A percentile compares a stretch with the other conserved stretches of the same genome.
Evolutionary conservation across 1,140 invertebrate species (phyloP).

Genomic region (Conus betulinus): DNA sequence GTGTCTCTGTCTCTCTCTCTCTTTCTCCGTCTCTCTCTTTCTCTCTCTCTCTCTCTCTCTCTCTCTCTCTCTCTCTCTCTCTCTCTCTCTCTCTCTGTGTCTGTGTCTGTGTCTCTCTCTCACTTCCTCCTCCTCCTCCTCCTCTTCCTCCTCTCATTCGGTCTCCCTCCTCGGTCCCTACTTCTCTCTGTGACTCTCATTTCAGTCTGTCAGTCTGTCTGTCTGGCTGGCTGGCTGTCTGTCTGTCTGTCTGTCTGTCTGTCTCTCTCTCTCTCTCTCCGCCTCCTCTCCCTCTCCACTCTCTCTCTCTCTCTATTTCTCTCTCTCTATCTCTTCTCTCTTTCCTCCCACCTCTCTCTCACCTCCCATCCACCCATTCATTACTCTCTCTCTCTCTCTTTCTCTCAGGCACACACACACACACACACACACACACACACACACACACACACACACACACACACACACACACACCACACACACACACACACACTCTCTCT

Average conservation of each 20-base stretch:
- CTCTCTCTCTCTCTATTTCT: background rate
- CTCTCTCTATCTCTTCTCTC: background rate
- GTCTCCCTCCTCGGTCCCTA: background rate
- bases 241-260: background rate
- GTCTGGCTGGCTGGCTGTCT: background rate
- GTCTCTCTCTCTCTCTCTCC: slow-evolving; percentile 4
- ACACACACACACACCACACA: too few species aligned
- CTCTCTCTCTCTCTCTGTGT: background rate
- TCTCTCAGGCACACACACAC: too few species aligned
- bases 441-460: too few species aligned
- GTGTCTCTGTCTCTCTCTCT: background rate
- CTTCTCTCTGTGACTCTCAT: background rate
- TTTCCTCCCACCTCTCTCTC: background rate
- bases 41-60: background rate
- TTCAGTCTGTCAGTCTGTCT: background rate
- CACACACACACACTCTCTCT: too few species aligned
- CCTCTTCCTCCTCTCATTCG: background rate
- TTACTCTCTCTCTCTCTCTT: too few species aligned
- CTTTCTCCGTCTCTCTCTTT: background rate
- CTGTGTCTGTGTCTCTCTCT: background rate
- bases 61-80: background rate
- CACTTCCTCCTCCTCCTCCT: too few species aligned
- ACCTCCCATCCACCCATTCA: too few species aligned
- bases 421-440: too few species aligned
- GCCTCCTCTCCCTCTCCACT: background rate